Conservation (phyloP, 53 echinoderm and acorn worm genomes). For the Hippasteria phrygiana region DNA sequence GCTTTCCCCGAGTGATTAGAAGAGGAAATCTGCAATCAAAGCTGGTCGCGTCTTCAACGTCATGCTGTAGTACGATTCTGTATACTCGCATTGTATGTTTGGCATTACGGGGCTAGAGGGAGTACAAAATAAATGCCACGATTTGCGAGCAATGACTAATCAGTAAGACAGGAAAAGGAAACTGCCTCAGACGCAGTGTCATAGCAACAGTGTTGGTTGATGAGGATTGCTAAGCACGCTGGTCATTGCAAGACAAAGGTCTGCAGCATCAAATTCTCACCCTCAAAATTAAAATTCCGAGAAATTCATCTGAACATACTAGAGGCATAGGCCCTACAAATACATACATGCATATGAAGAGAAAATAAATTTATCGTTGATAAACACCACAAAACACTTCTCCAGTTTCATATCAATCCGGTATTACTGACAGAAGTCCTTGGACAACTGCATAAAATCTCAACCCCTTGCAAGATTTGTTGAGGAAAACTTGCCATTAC, state of each 20-base stretch:
- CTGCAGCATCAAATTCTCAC: neutral
- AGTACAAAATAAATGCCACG: neutral
- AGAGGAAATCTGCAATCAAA: constrained; percentile 35
- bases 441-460: too few species aligned
- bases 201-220: neutral
- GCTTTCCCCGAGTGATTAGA: neutral
- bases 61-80: too few species aligned
- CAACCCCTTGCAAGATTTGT: too few species aligned
- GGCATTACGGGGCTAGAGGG: neutral
- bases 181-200: constrained; percentile 31
- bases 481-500: too few species aligned
- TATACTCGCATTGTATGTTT: neutral
- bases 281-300: too few species aligned
- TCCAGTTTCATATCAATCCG: too few species aligned
- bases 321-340: too few species aligned
- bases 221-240: neutral
- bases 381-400: too few species aligned
- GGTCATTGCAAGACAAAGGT: neutral
- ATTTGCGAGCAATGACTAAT: constrained; percentile 53
- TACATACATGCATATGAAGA: too few species aligned
- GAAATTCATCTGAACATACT: too few species aligned
- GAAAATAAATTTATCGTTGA: too few species aligned
- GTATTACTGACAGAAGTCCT: too few species aligned
- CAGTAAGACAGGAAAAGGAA: constrained; percentile 47
- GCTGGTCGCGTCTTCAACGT: neutral